Evolutionary conservation across 1,140 invertebrate genomes (phyloP).

Genomic region (fruit fly (Drosophila melanogaster)): DNA sequence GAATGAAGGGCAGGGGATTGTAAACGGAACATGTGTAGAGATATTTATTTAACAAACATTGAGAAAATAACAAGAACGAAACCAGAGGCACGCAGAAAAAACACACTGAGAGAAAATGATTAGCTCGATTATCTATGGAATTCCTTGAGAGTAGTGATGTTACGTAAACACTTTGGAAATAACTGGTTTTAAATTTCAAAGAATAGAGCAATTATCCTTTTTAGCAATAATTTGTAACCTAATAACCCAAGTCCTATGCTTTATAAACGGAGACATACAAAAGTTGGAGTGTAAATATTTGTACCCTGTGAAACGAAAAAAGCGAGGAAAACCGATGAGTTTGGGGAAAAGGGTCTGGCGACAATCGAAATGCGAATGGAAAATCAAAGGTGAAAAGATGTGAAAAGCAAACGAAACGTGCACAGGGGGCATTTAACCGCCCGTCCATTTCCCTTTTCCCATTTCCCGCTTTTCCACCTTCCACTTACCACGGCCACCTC

Average conservation of each 20-base stretch:
- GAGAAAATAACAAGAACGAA: conserved; percentile 34
- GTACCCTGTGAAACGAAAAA: neutral
- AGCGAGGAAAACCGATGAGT: conserved; percentile 16
- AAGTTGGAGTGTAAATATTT: neutral
- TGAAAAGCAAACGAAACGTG: conserved; percentile 72
- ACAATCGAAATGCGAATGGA: conserved; percentile 50
- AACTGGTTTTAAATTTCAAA: neutral
- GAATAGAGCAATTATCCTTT: neutral
- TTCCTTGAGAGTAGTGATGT: too few relatives aligned
- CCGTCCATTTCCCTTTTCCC: conserved; percentile 1
- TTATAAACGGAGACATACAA: too few relatives aligned
- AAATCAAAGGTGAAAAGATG: conserved; percentile 79
- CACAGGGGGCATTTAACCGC: conserved; percentile 47
- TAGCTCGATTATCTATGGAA: too few relatives aligned
- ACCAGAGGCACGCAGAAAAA: conserved; percentile 9
- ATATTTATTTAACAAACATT: conserved; percentile 74
- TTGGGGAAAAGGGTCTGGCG: conserved; percentile 21
- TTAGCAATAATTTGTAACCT: neutral
- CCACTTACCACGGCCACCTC: neutral
- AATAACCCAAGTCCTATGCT: neutral
- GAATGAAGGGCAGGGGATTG: neutral
- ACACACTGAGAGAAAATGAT: neutral
- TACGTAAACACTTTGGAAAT: too few relatives aligned
- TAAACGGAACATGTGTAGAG: conserved; percentile 54
- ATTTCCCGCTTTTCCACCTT: conserved; percentile 10